Evolutionary conservation across 2,888 invertebrate species (phyloP).

Genomic region (Ophion ventricosus): DNA sequence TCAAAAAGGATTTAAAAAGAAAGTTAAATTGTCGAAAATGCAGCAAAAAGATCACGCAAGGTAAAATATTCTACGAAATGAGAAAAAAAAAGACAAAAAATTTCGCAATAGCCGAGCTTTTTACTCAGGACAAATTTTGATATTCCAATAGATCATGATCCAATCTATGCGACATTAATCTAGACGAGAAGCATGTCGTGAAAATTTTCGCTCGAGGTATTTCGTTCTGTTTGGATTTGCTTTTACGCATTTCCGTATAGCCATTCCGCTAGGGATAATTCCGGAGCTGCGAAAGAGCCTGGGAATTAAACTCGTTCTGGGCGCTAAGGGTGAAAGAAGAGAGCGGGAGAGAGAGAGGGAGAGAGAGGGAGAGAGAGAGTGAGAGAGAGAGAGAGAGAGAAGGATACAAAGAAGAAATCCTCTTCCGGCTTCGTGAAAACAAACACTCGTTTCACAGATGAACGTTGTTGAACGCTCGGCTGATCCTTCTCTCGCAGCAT

Average conservation of each 20-base stretch:
- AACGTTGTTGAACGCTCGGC: slow-evolving; percentile 68
- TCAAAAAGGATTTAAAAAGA: too few species aligned
- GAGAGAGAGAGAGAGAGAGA: slow-evolving; percentile 12
- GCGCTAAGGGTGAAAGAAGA: slow-evolving; percentile 29
- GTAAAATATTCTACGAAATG: too few species aligned
- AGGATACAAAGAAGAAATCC: slow-evolving; percentile 24
- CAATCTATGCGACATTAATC: too few species aligned
- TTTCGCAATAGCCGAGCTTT: too few species aligned
- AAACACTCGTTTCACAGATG: slow-evolving; percentile 66
- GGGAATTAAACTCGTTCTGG: slow-evolving; percentile 61
- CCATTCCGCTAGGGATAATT: slow-evolving; percentile 6
- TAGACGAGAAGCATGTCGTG: too few species aligned
- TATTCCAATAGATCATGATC: too few species aligned
- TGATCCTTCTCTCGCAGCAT: slow-evolving; percentile 60
- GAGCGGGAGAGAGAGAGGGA: slow-evolving; percentile 8
- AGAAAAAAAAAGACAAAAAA: too few species aligned
- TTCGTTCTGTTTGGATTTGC: too few species aligned
- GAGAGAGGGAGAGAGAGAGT: slow-evolving; percentile 5
- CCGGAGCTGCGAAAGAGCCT: slow-evolving; percentile 36
- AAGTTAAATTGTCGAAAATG: too few species aligned
- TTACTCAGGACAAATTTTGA: too few species aligned
- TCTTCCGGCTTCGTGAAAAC: slow-evolving; percentile 47
- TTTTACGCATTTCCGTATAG: slow-evolving; percentile 20
- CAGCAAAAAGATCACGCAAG: too few species aligned
- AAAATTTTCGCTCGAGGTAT: too few species aligned